A percentile compares a stretch with the other conserved stretches of the same genome.
Evolutionary conservation across 2,113 vertebrate species (phyloP).

Genomic region (Chaenocephalus aceratus): DNA sequence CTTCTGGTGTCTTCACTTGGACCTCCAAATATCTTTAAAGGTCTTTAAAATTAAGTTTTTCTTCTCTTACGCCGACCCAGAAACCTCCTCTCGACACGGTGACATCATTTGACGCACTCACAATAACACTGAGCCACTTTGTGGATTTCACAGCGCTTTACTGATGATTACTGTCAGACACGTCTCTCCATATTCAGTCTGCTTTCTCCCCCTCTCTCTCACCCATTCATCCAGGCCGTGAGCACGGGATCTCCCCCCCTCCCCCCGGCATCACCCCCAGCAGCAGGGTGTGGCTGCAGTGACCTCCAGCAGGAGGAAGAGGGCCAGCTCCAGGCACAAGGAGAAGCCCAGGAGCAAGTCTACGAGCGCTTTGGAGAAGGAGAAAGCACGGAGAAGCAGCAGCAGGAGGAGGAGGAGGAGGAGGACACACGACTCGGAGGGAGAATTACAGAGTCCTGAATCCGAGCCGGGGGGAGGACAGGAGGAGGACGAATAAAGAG

Average conservation of each 20-base stretch:
- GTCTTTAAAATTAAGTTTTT: too few relatives aligned
- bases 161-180: constrained; percentile 42
- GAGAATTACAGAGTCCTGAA: constrained; percentile 59
- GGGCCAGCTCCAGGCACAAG: constrained; percentile 58
- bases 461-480: constrained; percentile 48
- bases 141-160: constrained; percentile 34
- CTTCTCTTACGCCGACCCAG: too few relatives aligned
- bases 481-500: constrained; percentile 44
- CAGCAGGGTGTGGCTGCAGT: constrained; percentile 84
- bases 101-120: neutral
- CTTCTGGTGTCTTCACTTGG: too few relatives aligned
- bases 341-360: constrained; percentile 66
- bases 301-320: constrained; percentile 65
- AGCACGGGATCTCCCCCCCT: constrained; percentile 80
- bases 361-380: constrained; percentile 42
- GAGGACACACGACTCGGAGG: constrained; percentile 47
- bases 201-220: constrained; percentile 21
- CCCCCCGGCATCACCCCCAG: constrained; percentile 75
- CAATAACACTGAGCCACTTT: constrained; percentile 3
- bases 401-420: constrained; percentile 40
- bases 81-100: neutral
- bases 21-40: too few relatives aligned
- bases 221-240: constrained; percentile 78
- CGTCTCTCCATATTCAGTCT: constrained; percentile 31
- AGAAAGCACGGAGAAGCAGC: constrained; percentile 13